Conservation (phyloP, 2,888 invertebrate species). For the Thymelicus lineola region DNA sequence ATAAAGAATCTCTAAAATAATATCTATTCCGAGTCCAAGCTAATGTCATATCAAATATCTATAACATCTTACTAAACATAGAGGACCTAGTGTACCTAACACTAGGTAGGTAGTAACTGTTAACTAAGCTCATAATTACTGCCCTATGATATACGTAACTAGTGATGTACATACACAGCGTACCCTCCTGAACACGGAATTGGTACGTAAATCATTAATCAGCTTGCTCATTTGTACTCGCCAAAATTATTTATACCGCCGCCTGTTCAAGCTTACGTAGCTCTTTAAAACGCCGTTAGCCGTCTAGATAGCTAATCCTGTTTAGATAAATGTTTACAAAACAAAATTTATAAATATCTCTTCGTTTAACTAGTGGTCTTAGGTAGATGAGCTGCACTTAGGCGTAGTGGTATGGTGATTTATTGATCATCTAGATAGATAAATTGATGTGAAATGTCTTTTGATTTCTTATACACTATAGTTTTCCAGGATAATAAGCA, state of each 20-base stretch:
- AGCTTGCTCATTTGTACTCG: constrained; percentile 81
- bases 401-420: too few relatives aligned
- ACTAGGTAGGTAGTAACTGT: background rate
- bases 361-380: background rate
- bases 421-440: too few relatives aligned
- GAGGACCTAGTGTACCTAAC: too few relatives aligned
- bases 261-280: constrained; percentile 62
- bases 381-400: too few relatives aligned
- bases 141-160: background rate
- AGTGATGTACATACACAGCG: constrained; percentile 36
- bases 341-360: constrained; percentile 20
- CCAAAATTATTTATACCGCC: constrained; percentile 79
- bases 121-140: constrained; percentile 3
- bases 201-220: constrained; percentile 83
- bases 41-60: too few relatives aligned
- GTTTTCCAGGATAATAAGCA: too few relatives aligned
- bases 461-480: too few relatives aligned
- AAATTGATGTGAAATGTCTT: too few relatives aligned
- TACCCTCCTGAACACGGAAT: constrained; percentile 67
- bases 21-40: too few relatives aligned
- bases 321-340: constrained; percentile 41
- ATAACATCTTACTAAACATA: too few relatives aligned
- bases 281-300: constrained; percentile 74
- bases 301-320: constrained; percentile 54
- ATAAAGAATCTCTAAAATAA: too few relatives aligned